A percentile compares a stretch with the other conserved stretches of the same genome.
Evolutionary conservation across 23 tunicate genomes (phyloP).

Genomic region (Corella eumyota): DNA sequence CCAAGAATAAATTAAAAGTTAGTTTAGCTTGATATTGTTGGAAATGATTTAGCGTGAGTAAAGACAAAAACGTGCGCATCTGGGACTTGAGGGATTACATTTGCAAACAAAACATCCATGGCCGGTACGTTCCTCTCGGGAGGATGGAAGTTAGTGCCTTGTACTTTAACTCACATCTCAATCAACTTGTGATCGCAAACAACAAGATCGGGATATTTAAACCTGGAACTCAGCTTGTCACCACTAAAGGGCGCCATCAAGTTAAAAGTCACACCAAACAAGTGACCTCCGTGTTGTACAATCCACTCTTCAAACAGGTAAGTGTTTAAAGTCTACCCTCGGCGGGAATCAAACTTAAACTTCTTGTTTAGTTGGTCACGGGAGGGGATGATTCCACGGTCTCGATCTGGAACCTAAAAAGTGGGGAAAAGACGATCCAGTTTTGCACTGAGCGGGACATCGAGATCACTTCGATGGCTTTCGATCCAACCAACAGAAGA

Average conservation of each 20-base stretch:
- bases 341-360: neutral
- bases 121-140: conserved; percentile 30
- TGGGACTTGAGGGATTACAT: conserved; percentile 54
- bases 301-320: conserved; percentile 46
- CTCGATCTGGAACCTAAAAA: conserved; percentile 27
- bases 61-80: conserved; percentile 46
- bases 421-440: conserved; percentile 39
- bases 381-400: conserved; percentile 36
- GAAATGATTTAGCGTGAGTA: conserved; percentile 23
- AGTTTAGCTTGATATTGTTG: neutral
- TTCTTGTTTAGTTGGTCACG: conserved; percentile 12
- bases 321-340: neutral
- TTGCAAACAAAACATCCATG: conserved; percentile 47
- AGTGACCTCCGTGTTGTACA: conserved; percentile 39
- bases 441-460: conserved; percentile 21
- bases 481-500: conserved; percentile 44
- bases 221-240: neutral
- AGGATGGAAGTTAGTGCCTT: conserved; percentile 25
- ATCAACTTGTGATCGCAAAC: conserved; percentile 32
- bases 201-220: conserved; percentile 29
- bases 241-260: neutral
- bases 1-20: neutral
- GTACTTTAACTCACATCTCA: conserved; percentile 14
- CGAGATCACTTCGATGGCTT: conserved; percentile 31
- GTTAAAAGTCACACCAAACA: conserved; percentile 28